Conservation (phyloP, 2,888 invertebrate species). For the Patella caerulea region DNA sequence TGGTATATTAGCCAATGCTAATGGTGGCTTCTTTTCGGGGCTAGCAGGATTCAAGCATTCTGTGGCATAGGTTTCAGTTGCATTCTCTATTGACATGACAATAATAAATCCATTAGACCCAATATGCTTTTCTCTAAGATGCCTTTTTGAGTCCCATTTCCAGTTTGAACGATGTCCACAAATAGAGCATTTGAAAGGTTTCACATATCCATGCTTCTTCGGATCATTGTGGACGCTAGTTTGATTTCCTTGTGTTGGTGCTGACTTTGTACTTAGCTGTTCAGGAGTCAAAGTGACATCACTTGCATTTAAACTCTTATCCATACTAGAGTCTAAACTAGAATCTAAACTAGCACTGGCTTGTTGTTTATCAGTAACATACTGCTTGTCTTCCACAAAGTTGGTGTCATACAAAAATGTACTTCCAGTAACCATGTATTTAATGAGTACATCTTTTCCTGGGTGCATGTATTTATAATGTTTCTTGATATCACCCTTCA, state of each 20-base stretch:
- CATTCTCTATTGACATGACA: slow-evolving; percentile 63
- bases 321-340: background rate
- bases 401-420: slow-evolving; percentile 35
- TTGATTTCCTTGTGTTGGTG: slow-evolving; percentile 2
- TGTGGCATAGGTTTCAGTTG: slow-evolving; percentile 56
- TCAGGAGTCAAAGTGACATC: background rate
- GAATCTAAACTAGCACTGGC: background rate
- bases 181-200: slow-evolving; percentile 93
- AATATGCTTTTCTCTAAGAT: slow-evolving; percentile 76
- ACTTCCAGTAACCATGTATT: slow-evolving; percentile 54
- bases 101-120: slow-evolving; percentile 56
- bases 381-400: slow-evolving; percentile 16
- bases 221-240: slow-evolving; percentile 46
- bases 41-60: slow-evolving; percentile 27
- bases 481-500: slow-evolving; percentile 60
- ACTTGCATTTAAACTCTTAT: background rate
- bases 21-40: slow-evolving; percentile 8
- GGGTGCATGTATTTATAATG: slow-evolving; percentile 64
- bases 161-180: slow-evolving; percentile 96
- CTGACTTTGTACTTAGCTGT: background rate
- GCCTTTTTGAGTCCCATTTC: slow-evolving; percentile 98
- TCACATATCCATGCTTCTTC: slow-evolving; percentile 59
- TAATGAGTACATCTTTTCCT: slow-evolving; percentile 55
- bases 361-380: background rate
- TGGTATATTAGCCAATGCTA: background rate